A percentile compares a stretch with the other conserved stretches of the same genome.
Conservation (phyloP, 1,140 invertebrate species). For the Linepithema humile region DNA sequence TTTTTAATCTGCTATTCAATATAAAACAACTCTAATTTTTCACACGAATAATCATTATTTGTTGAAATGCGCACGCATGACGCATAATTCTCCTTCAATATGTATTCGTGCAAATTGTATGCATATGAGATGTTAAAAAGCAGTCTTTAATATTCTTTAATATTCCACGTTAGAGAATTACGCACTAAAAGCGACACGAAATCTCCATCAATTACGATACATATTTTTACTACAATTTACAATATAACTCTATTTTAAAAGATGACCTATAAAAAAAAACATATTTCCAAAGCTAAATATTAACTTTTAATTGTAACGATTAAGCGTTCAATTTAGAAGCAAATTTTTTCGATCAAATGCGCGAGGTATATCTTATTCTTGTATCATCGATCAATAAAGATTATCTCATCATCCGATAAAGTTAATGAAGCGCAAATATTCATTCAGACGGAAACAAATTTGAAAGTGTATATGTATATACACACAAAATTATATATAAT, state of each 20-base stretch:
- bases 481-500: no score
- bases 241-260: not conserved
- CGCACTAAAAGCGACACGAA: slow-evolving; percentile 9
- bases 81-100: not conserved
- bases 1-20: not conserved
- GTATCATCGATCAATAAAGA: slow-evolving; percentile 1
- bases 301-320: not conserved
- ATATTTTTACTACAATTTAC: not conserved
- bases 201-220: not conserved
- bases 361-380: not conserved
- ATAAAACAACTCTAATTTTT: not conserved
- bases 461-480: no score
- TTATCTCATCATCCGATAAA: not conserved
- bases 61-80: not conserved
- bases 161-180: slow-evolving; percentile 21
- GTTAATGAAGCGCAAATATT: slow-evolving; percentile 14
- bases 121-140: slow-evolving; percentile 53
- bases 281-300: not conserved
- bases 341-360: not conserved
- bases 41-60: not conserved
- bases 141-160: no score
- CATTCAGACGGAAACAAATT: not conserved
- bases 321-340: not conserved
- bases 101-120: slow-evolving; percentile 7
- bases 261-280: not conserved